phyloP scores from a whole-genome alignment of 1,140 invertebrate species.

The Calephelis virginiensis region DNA sequence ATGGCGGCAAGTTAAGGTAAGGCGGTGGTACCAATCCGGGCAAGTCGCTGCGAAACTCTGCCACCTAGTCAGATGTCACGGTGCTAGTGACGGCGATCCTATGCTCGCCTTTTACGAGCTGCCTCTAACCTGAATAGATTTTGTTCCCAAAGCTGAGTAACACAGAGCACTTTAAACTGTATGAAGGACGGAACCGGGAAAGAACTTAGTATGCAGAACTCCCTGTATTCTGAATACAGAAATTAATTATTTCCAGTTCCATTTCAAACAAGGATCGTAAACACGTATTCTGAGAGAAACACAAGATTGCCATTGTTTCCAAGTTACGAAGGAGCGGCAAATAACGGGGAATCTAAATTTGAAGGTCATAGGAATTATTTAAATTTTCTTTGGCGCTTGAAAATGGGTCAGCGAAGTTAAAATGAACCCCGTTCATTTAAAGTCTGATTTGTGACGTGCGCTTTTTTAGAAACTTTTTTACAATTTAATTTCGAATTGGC shows the following conservation, averaged over 20 bases:
- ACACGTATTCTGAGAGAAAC: slow-evolving; percentile 4
- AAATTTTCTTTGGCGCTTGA: slow-evolving; percentile 14
- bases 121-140: too few relatives aligned
- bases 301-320: slow-evolving; percentile 12
- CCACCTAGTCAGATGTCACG: too few relatives aligned
- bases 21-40: too few relatives aligned
- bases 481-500: background rate
- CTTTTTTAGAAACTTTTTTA: background rate
- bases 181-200: background rate
- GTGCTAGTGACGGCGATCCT: too few relatives aligned
- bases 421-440: slow-evolving; percentile 3
- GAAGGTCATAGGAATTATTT: slow-evolving; percentile 16
- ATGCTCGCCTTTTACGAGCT: too few relatives aligned
- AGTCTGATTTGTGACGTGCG: slow-evolving; percentile 6
- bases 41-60: too few relatives aligned
- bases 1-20: too few relatives aligned
- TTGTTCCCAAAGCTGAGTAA: too few relatives aligned
- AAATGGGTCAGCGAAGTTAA: slow-evolving; percentile 12
- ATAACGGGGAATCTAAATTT: slow-evolving; percentile 17
- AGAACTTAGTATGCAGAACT: background rate
- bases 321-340: slow-evolving; percentile 12
- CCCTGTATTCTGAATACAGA: background rate
- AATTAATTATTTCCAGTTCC: slow-evolving; percentile 10
- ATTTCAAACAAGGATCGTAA: slow-evolving; percentile 2
- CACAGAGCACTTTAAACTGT: background rate